Percentiles rank a stretch among this genome's conserved stretches.
phyloP scores from a whole-genome alignment of 2,797 vertebrate genomes.

The Chanos chanos region DNA sequence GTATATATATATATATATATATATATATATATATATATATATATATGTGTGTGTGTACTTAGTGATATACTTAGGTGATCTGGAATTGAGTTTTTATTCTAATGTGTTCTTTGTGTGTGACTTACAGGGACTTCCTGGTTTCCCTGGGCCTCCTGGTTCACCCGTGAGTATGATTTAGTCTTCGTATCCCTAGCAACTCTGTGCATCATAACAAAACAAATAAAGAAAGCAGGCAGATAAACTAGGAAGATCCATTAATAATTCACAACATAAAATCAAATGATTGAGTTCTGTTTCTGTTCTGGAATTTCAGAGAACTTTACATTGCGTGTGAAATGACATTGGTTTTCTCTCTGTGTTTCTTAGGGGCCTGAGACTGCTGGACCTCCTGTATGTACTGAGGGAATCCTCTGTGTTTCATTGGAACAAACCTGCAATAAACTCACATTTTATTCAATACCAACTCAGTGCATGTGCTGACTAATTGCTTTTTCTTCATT shows the following conservation, averaged over 20 bases:
- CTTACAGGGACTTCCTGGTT: constrained; percentile 74
- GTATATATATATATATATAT: too few species aligned
- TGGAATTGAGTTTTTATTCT: neutral
- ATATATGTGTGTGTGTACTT: too few species aligned
- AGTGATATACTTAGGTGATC: too few species aligned
- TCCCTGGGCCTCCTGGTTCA: constrained; percentile 70
- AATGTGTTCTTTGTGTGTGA: neutral
- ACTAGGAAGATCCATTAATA: too few species aligned
- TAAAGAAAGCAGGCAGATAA: too few species aligned
- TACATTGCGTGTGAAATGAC: neutral
- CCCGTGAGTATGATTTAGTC: constrained; percentile 61
- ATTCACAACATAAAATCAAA: too few species aligned
- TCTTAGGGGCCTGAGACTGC: constrained; percentile 65
- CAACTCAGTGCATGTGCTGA: neutral
- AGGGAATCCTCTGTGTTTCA: neutral
- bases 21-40: too few species aligned
- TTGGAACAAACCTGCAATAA: neutral
- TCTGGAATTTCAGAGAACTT: neutral
- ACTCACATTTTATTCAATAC: neutral
- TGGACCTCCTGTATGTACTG: constrained; percentile 69
- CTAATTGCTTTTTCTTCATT: neutral
- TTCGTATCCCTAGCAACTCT: too few species aligned
- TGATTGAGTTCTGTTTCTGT: neutral
- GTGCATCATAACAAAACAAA: too few species aligned
- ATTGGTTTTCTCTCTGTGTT: constrained; percentile 25